Evolutionary conservation across 2,888 invertebrate species (phyloP), one percentile per base, ranked within the genome.

Genomic region (Euphydryas editha): DNA sequence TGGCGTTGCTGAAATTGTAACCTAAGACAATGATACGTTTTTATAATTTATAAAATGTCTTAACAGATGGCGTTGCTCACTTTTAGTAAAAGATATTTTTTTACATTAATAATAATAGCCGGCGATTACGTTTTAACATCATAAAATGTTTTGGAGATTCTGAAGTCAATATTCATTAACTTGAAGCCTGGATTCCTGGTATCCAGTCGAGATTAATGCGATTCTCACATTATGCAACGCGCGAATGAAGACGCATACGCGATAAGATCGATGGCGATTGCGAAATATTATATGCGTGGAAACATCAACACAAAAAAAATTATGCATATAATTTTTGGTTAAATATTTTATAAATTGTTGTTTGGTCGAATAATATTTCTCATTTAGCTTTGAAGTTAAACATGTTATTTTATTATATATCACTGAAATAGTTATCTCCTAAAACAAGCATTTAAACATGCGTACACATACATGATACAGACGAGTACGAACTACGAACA

Each of bases 231-330:
- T 78, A 73, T 69, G 76, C 75, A 77, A 76, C 76, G 76, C 77
- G 76, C 73, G 80, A 79, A 83, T 82, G 78, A 82, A 83, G 85
- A 84, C 81, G 81, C 78, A 77, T 68, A 71, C 30, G 70, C 72
- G 85, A 86, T 86, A 85, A 82, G 74, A 84, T 84, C 85, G 75
- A 67, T 79, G 78, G 79, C 79, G 82, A 84, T 84, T 78, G 85
- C 80, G 86, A 84, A 87, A 86, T 81, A 76, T 81, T 83, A 87
- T 85, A 85, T 74, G 81, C 85, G 84, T 84, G 85, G 83, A 81
- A 80, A 75, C 71, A 73, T 73, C 73, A 69, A 68, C 74, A 65
- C 60, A 63, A 56, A 63, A 62, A 51, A 62, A 57, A 65, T 68
- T 59, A 37, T 59, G 58, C 49, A 65, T 37, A 39, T 57, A 57